phyloP scores from a whole-genome alignment of 1,140 invertebrate species.

The Nasonia vitripennis region DNA sequence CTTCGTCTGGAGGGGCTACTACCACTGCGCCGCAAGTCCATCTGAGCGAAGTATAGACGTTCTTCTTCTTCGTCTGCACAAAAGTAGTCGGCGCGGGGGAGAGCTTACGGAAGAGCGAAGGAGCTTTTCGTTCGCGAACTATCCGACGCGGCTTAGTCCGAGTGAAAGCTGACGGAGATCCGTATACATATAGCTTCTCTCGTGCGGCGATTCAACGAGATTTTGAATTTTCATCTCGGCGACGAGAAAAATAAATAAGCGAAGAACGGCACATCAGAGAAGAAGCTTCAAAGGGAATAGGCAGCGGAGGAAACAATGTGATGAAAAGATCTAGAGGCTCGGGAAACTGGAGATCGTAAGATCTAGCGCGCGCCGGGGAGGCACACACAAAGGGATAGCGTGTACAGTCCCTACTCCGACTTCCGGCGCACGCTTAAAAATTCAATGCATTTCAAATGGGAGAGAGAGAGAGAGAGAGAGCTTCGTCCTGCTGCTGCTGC shows the following conservation, averaged over 20 bases:
- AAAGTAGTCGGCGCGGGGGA: not conserved
- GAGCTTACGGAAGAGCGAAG: not conserved
- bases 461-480: slow-evolving; percentile 51
- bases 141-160: not conserved
- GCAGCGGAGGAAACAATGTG: not conserved
- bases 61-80: not conserved
- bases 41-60: slow-evolving; percentile 12
- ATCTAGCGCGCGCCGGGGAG: not conserved
- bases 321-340: slow-evolving; percentile 11
- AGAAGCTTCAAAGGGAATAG: not conserved
- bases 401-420: not conserved
- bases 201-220: too few relatives aligned
- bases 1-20: not conserved
- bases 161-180: not conserved
- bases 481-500: slow-evolving; percentile 53
- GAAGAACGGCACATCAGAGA: not conserved
- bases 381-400: slow-evolving; percentile 58
- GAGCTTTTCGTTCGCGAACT: not conserved
- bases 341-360: not conserved
- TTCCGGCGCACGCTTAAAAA: slow-evolving; percentile 67
- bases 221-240: not conserved
- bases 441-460: slow-evolving; percentile 75
- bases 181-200: too few relatives aligned
- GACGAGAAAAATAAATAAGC: not conserved
- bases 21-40: not conserved